phyloP scores from a whole-genome alignment of 1,140 invertebrate genomes.

The Agraylea sexmaculata region DNA sequence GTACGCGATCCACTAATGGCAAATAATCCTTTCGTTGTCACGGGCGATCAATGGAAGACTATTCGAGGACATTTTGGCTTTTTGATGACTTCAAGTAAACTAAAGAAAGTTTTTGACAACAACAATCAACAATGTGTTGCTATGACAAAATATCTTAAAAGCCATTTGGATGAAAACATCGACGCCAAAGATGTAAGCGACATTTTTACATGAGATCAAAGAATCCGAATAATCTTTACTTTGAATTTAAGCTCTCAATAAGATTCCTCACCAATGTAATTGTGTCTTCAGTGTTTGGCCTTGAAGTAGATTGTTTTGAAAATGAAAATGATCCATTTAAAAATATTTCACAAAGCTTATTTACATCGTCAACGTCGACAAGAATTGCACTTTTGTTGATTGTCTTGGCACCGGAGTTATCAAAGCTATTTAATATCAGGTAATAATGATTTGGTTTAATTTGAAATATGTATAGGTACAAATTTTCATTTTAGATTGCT shows the following conservation, averaged over 20 bases:
- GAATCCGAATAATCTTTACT: too few relatives aligned
- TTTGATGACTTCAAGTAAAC: constrained; percentile 21
- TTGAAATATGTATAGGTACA: too few relatives aligned
- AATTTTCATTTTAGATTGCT: too few relatives aligned
- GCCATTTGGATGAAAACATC: background rate
- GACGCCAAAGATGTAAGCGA: background rate
- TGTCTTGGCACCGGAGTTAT: too few relatives aligned
- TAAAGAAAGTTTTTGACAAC: constrained; percentile 27
- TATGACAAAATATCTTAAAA: constrained; percentile 6
- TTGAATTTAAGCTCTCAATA: too few relatives aligned
- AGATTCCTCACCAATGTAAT: constrained; percentile 1
- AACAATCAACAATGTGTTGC: background rate
- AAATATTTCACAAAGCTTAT: background rate
- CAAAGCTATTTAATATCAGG: too few relatives aligned
- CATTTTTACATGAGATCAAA: too few relatives aligned
- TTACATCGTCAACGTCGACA: background rate
- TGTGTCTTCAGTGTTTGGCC: constrained; percentile 1
- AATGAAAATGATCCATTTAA: constrained; percentile 1
- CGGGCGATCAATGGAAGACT: constrained; percentile 24
- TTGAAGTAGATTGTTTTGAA: background rate
- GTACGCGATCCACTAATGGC: constrained; percentile 21
- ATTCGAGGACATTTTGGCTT: constrained; percentile 16
- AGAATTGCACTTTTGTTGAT: too few relatives aligned
- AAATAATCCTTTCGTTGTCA: constrained; percentile 20
- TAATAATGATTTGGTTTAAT: too few relatives aligned